Evolutionary conservation across 2,113 vertebrate genomes (phyloP).

Genomic region (Aspidoscelis tigris): DNA sequence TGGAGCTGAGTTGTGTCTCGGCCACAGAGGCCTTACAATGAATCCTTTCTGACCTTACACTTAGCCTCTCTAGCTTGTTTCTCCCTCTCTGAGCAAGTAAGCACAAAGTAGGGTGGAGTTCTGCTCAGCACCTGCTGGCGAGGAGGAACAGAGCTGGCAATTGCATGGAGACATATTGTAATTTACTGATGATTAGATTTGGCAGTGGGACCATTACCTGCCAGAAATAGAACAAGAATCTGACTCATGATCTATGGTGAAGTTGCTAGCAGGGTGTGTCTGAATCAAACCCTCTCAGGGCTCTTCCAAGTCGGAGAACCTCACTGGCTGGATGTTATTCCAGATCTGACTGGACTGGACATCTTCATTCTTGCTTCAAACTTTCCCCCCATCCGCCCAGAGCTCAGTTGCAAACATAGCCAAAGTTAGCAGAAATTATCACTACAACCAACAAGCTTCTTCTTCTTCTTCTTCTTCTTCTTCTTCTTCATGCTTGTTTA

Average conservation of each 20-base stretch:
- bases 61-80: neutral
- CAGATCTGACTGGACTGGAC: neutral
- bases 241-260: neutral
- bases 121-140: neutral
- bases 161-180: neutral
- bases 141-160: neutral
- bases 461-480: neutral
- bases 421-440: accelerated
- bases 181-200: neutral
- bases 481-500: neutral
- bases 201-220: neutral
- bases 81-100: neutral
- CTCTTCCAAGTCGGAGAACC: neutral
- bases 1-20: neutral
- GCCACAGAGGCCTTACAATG: neutral
- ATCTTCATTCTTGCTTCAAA: neutral
- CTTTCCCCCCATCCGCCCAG: neutral
- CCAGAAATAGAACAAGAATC: neutral
- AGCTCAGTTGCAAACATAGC: accelerated
- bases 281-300: conserved; percentile 7
- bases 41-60: neutral
- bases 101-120: neutral
- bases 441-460: neutral
- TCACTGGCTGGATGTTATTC: neutral
- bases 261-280: neutral